These are phyloP conservation scores for Chrysomela aeneicollis DNA, from an alignment of 2,888 invertebrate species.

Conservation along the genomic window DNA sequence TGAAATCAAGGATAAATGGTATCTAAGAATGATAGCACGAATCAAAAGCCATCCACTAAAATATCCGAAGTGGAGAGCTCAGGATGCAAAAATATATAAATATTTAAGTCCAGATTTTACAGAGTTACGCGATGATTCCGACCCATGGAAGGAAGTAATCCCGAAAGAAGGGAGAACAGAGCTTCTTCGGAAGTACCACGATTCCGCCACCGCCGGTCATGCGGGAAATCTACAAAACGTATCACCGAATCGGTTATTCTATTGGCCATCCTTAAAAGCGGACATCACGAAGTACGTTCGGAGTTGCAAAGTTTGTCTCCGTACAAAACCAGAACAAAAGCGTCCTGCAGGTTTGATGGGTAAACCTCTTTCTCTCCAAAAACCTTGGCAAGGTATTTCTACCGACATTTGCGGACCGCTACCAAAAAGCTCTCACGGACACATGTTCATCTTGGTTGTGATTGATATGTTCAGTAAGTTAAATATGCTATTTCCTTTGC, in stretches of 20 bases:
- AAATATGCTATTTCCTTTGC: background rate
- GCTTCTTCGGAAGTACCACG: constrained; percentile 5
- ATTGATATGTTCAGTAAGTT: constrained; percentile 34
- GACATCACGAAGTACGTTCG: constrained; percentile 10
- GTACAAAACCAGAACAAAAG: constrained; percentile 14
- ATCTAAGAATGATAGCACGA: background rate
- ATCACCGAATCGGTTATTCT: no score
- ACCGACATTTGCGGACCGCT: constrained; percentile 37
- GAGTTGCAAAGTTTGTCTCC: constrained; percentile 6
- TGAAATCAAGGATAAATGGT: constrained; percentile 13
- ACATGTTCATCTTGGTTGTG: constrained; percentile 26
- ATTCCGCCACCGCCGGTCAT: constrained; percentile 16
- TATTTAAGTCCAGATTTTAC: no score
- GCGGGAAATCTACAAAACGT: no score
- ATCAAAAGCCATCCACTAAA: background rate
- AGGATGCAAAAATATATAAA: background rate
- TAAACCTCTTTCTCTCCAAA: constrained; percentile 2
- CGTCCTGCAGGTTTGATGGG: constrained; percentile 10
- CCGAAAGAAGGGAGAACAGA: constrained; percentile 17
- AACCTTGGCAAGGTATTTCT: constrained; percentile 36
- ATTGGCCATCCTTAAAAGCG: constrained; percentile 22
- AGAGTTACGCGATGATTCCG: background rate
- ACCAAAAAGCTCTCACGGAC: constrained; percentile 19
- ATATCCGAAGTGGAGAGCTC: constrained; percentile 1
- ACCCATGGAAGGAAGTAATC: constrained; percentile 26